Percentiles rank a stretch among this genome's conserved stretches.
Evolutionary conservation across 2,113 vertebrate genomes (phyloP).

Genomic region (Siniperca knerii): DNA sequence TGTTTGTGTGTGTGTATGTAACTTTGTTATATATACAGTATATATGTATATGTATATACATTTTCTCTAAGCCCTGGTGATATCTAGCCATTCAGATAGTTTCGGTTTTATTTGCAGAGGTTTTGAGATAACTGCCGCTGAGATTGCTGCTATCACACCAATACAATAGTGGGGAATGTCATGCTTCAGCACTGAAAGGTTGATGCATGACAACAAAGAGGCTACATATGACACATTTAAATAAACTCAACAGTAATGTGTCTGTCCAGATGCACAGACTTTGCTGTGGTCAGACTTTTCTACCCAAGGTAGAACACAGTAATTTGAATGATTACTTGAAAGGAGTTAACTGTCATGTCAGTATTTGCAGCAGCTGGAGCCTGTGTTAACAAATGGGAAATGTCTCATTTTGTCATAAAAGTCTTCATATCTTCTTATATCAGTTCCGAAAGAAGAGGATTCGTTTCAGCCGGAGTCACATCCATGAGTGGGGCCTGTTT

Average conservation of each 20-base stretch:
- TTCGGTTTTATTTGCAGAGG: background rate
- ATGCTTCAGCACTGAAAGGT: background rate
- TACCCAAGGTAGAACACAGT: background rate
- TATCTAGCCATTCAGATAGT: background rate
- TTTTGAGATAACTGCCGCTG: background rate
- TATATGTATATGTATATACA: too few species aligned
- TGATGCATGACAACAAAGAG: too few species aligned
- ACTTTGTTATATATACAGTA: too few species aligned
- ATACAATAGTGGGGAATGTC: background rate
- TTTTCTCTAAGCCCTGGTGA: too few species aligned
- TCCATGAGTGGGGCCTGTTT: conserved; percentile 99
- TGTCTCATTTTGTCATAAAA: background rate
- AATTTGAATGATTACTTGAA: background rate
- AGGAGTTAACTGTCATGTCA: background rate
- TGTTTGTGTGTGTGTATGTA: background rate
- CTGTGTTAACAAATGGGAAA: background rate
- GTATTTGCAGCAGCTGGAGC: background rate
- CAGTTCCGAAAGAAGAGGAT: conserved; percentile 98
- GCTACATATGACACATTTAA: background rate
- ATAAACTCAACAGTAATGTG: background rate
- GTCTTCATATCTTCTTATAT: background rate
- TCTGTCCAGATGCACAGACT: background rate
- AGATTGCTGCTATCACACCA: background rate
- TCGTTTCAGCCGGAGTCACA: conserved; percentile 95
- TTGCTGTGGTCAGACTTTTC: background rate